Percentiles rank a stretch among this genome's conserved stretches.
These are phyloP conservation scores for Rotaria magnacalcarata DNA, from an alignment of 2,888 invertebrate species.

Conservation along the genomic window DNA sequence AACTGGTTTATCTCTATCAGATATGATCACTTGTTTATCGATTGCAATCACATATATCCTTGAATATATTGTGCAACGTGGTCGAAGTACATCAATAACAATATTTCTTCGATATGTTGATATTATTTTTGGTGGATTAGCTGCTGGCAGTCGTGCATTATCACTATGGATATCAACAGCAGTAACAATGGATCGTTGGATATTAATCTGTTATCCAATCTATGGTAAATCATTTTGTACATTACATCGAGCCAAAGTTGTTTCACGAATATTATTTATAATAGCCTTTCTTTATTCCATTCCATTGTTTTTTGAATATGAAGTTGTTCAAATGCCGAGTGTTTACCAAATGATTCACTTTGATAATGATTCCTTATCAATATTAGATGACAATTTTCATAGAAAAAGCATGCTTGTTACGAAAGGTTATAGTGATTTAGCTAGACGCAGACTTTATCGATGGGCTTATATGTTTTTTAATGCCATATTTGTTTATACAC, in stretches of 20 bases:
- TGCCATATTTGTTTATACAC: constrained; percentile 5
- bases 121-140: neutral
- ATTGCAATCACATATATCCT: neutral
- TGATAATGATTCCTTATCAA: neutral
- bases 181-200: constrained; percentile 9
- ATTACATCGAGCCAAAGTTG: neutral
- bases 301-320: constrained; percentile 19
- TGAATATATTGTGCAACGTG: neutral
- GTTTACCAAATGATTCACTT: neutral
- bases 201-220: constrained; percentile 4
- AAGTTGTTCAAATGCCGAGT: neutral
- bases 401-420: neutral
- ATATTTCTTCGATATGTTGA: constrained; percentile 7
- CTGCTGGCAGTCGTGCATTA: neutral
- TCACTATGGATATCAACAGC: constrained; percentile 32
- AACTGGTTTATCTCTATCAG: neutral
- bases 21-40: neutral
- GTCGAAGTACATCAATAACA: neutral
- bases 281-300: neutral
- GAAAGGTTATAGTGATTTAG: neutral
- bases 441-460: neutral
- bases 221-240: constrained; percentile 22
- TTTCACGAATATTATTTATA: neutral
- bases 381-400: neutral
- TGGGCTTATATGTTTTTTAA: constrained; percentile 34